These are phyloP conservation scores for Castor canadensis DNA, from an alignment of 2,113 vertebrate genomes.

Conservation along the genomic window DNA sequence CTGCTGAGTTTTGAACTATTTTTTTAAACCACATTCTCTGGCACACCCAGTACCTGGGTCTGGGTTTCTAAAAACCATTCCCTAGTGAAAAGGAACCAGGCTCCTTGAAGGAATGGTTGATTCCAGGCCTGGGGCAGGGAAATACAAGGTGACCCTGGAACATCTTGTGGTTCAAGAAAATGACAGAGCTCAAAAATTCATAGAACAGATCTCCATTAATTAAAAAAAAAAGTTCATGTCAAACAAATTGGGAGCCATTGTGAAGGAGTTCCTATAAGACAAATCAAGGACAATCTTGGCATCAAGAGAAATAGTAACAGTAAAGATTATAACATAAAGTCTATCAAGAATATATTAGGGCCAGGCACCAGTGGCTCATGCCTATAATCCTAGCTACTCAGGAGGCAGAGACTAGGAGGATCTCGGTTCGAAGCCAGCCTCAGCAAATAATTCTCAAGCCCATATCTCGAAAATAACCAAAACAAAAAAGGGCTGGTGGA, in stretches of 20 bases:
- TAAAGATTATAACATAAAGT: not conserved
- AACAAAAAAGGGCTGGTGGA: too few species aligned
- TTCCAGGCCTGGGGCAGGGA: not conserved
- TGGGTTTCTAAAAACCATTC: not conserved
- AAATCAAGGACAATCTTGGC: not conserved
- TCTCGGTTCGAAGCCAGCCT: too few species aligned
- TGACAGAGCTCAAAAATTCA: not conserved
- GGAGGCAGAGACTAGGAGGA: too few species aligned
- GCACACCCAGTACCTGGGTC: not conserved
- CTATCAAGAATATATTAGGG: not conserved
- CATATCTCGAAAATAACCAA: too few species aligned
- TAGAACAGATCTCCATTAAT: not conserved
- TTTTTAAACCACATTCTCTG: slow-evolving; percentile 10
- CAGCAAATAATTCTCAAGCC: too few species aligned
- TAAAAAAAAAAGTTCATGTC: not conserved
- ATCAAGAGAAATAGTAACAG: not conserved
- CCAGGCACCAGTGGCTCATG: too few species aligned
- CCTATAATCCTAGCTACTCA: too few species aligned
- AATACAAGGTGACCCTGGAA: not conserved
- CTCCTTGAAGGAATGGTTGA: not conserved
- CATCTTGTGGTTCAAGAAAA: too few species aligned
- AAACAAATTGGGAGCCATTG: not conserved
- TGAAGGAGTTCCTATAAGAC: not conserved
- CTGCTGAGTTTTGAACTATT: not conserved
- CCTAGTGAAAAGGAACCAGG: not conserved